Evolutionary conservation across 2,113 vertebrate species (phyloP), one percentile per base, ranked within the genome.

Genomic region (Pao palembangensis): DNA sequence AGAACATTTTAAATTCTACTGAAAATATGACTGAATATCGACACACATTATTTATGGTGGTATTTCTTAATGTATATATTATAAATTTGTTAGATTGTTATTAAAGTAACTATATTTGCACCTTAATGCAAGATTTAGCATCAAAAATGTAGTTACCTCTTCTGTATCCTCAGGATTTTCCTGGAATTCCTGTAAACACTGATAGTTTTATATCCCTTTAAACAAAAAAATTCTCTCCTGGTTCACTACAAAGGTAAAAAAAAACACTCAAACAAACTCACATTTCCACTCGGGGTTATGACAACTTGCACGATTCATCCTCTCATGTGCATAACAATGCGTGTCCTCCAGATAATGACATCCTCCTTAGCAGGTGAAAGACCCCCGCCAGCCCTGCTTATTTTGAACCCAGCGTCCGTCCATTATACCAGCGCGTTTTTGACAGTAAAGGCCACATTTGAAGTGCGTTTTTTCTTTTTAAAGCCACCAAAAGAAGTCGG

Each of bases 321-420:
- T 18, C 47, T 18, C 47, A 49, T 15, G 17, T 1, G 19, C 47
- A 69, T 73, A 55, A 73, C 58, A 20, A 69, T 63, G 58, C 25
- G n/a, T 17, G 8, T n/a, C 7, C 50, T 31, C 41, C 20, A 56
- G 68, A 69, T 64, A 81, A 75, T 75, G 77, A 83, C 76, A 31
- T 23, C 73, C 62, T 75, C 55, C 66, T 81, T 75, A 71, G 79
- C 87, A 89, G 82, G 79, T 88, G 81, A 85, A 89, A 85, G 81
- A 51, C 80, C 79, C 81, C 78, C 58, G 75, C 78, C 23, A 50
- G 25, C 19, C 55, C 69, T 57, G 72, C 74, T 77, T 79, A 76
- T 78, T 86, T 88, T 80, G 76, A 83, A 81, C 67, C 47, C 75
- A 69, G 70, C 73, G 62, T 66, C 55, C 75, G 38, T 1, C 48